Evolutionary conservation across 2,113 vertebrate species (phyloP).

Genomic region (Sialia sialis): DNA sequence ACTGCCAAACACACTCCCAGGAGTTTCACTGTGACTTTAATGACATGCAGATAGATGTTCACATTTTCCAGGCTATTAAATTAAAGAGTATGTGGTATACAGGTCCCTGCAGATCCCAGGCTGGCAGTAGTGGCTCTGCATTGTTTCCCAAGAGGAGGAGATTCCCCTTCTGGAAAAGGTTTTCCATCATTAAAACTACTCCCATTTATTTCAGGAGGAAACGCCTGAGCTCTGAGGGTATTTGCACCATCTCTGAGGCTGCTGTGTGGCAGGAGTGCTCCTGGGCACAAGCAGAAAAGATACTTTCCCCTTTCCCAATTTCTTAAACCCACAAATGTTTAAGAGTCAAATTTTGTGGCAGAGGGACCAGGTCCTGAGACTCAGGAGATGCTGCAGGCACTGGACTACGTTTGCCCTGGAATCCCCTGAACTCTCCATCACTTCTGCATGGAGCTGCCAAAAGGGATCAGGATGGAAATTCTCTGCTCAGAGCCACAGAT

Average conservation of each 20-base stretch:
- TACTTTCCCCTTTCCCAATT: background rate
- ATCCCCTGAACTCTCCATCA: background rate
- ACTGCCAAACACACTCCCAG: background rate
- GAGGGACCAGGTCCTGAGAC: background rate
- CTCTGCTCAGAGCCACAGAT: background rate
- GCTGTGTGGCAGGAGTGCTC: background rate
- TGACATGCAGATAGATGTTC: background rate
- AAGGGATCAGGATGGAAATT: background rate
- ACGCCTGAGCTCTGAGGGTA: background rate
- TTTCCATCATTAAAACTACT: background rate
- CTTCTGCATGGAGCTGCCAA: background rate
- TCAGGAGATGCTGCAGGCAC: background rate
- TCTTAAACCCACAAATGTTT: background rate
- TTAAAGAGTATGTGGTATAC: rapidly evolving
- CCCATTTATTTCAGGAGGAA: background rate
- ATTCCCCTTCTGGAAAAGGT: background rate
- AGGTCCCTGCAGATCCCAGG: background rate
- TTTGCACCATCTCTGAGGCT: background rate
- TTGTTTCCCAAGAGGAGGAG: background rate
- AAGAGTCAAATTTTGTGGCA: background rate
- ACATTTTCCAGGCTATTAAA: background rate
- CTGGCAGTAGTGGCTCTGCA: background rate
- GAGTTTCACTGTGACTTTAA: rapidly evolving
- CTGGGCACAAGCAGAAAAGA: background rate
- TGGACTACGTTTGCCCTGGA: background rate